Evolutionary conservation across 2,888 invertebrate genomes (phyloP).

Genomic region (Meta bourneti): DNA sequence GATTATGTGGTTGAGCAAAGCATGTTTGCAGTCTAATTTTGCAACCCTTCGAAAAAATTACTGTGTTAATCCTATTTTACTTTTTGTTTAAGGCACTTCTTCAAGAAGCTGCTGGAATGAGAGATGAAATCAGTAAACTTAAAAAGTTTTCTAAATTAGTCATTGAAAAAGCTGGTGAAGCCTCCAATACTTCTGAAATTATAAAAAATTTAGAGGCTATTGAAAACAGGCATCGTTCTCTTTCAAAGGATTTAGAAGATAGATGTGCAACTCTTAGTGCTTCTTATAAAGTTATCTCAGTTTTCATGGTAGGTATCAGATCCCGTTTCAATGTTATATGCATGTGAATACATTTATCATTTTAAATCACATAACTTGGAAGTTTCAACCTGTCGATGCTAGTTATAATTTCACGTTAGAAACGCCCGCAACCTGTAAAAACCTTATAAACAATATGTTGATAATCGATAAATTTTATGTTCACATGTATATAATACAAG

Average conservation of each 20-base stretch:
- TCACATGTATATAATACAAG: not conserved
- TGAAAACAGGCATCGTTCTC: slow-evolving; percentile 88
- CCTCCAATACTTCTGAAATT: slow-evolving; percentile 87
- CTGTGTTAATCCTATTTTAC: no score
- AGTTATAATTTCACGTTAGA: no score
- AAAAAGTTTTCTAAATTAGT: slow-evolving; percentile 88
- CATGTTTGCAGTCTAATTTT: not conserved
- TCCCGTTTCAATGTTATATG: not conserved
- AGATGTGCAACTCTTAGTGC: slow-evolving; percentile 90
- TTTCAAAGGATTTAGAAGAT: slow-evolving; percentile 89
- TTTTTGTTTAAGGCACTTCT: slow-evolving; percentile 82
- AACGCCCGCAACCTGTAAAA: no score
- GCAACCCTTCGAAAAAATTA: not conserved
- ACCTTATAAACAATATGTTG: no score
- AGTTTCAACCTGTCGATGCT: no score
- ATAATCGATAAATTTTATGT: not conserved
- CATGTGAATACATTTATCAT: not conserved
- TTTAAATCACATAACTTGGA: not conserved
- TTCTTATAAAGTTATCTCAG: slow-evolving; percentile 91
- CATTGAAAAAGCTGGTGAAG: slow-evolving; percentile 87
- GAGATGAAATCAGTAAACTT: slow-evolving; percentile 87
- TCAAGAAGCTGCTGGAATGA: slow-evolving; percentile 89
- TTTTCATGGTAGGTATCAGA: slow-evolving; percentile 86
- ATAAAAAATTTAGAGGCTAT: slow-evolving; percentile 89
- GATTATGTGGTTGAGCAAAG: not conserved